Conservation (phyloP, 2,888 invertebrate genomes). For the Fragum sueziense region DNA sequence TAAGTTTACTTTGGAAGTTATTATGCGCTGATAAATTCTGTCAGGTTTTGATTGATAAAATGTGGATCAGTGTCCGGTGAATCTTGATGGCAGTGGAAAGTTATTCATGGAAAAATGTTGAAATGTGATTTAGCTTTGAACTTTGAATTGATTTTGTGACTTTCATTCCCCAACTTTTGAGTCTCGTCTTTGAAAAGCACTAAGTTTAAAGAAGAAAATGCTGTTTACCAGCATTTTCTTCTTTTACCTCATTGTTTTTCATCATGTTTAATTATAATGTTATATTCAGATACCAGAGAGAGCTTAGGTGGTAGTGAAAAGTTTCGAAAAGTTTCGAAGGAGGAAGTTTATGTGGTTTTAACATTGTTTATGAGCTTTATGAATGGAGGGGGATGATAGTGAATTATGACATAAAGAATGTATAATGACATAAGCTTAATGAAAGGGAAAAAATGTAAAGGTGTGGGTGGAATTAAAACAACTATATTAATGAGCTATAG, state of each 20-base stretch:
- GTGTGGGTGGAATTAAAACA: no score
- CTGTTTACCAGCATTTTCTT: neutral
- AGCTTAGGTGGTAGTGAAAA: neutral
- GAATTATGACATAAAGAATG: no score
- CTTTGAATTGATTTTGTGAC: no score
- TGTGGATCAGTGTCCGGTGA: slow-evolving; percentile 13
- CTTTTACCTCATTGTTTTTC: neutral
- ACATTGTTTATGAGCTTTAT: no score
- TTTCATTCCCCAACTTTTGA: no score
- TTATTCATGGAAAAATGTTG: neutral
- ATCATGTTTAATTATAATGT: no score
- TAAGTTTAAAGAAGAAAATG: neutral
- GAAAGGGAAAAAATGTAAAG: no score
- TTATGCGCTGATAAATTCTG: slow-evolving; percentile 19
- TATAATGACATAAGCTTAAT: no score
- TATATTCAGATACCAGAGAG: neutral
- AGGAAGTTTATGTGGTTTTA: no score
- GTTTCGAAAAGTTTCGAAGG: no score
- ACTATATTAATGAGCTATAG: no score
- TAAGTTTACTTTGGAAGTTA: slow-evolving; percentile 21
- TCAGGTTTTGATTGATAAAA: neutral
- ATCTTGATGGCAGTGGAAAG: neutral
- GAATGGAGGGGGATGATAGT: no score
- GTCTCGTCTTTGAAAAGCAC: neutral
- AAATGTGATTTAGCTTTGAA: neutral